Evolutionary conservation across 2,797 vertebrate species (phyloP), one percentile per base, ranked within the genome.

Genomic region (Microhierax caerulescens): DNA sequence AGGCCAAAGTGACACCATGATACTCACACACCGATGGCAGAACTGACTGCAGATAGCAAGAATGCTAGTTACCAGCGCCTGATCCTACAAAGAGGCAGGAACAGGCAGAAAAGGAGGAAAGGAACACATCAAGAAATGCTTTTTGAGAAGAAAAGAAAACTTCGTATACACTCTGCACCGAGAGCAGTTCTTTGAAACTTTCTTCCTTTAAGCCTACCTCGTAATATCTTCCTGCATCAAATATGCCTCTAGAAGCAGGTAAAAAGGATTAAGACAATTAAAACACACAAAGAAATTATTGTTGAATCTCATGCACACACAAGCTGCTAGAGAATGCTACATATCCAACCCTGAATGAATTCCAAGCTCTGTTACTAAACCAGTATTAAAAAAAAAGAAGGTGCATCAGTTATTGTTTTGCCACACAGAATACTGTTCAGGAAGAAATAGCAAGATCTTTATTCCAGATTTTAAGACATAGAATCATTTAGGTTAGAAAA

Each of bases 21-120:
- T 25, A 56, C 0, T 1, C 4, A 51, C 41, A 20, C 0, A 3
- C 5, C 25, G 18, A n/a, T n/a, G 10, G n/a, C 22, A 79, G 24
- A 79, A 82, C 24, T n/a, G 39, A 30, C 13, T 72, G 14, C 11
- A 78, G 43, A n/a, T 6, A 56, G 8, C 9, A 50, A 50, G n/a
- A 83, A 85, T 14, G 17, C n/a, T 43, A 48, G 15, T 18, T 57
- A 45, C 6, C 2, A 3, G 37, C 13, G 5, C 5, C 30, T 51
- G 12, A 67, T 30, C 20, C 20, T 53, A 61, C 43, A 45, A 59
- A 79, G 15, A 18, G 34, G 61, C 7, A 78, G 10, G 6, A 88
- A 59, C 4, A 50, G 11, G 8, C 7, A 57, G 34, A 30, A 48
- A n/a, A 70, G n/a, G 14, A 47, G 13, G n/a, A 18, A 54, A 41